Conservation (phyloP, 2,888 invertebrate species). For the Leptopterna dolabrata region DNA sequence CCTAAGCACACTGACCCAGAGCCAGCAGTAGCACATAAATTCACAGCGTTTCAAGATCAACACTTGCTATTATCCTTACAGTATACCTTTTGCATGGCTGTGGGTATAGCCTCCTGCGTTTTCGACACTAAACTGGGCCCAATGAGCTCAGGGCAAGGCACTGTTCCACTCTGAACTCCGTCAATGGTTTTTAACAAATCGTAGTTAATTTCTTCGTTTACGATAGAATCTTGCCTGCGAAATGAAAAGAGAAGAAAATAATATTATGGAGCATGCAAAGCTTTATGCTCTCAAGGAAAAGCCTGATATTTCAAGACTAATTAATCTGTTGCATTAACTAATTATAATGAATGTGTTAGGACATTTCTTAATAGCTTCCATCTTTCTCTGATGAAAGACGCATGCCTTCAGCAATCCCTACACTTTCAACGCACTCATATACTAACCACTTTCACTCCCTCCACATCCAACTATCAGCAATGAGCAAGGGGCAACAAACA, state of each 20-base stretch:
- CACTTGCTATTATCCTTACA: conserved; percentile 50
- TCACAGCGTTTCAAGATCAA: background rate
- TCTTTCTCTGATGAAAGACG: too few relatives aligned
- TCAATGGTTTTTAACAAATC: conserved; percentile 85
- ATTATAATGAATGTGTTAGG: too few relatives aligned
- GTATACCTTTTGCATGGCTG: conserved; percentile 71
- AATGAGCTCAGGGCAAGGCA: conserved; percentile 80
- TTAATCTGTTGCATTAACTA: too few relatives aligned
- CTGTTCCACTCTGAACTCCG: conserved; percentile 77
- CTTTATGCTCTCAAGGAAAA: too few relatives aligned
- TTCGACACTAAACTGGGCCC: conserved; percentile 77
- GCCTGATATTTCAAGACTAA: too few relatives aligned
- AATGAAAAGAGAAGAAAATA: conserved; percentile 51
- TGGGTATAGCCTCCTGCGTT: conserved; percentile 87
- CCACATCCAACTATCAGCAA: too few relatives aligned
- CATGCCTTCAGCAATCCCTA: too few relatives aligned
- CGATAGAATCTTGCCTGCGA: conserved; percentile 85
- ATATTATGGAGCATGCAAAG: background rate
- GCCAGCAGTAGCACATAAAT: background rate
- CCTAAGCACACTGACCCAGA: background rate
- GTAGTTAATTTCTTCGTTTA: conserved; percentile 89
- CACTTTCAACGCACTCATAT: too few relatives aligned
- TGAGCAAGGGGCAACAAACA: too few relatives aligned
- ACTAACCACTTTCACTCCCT: too few relatives aligned
- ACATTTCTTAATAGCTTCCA: too few relatives aligned